phyloP scores from a whole-genome alignment of 35 echinoderm and acorn worm species.

The Diadema setosum region DNA sequence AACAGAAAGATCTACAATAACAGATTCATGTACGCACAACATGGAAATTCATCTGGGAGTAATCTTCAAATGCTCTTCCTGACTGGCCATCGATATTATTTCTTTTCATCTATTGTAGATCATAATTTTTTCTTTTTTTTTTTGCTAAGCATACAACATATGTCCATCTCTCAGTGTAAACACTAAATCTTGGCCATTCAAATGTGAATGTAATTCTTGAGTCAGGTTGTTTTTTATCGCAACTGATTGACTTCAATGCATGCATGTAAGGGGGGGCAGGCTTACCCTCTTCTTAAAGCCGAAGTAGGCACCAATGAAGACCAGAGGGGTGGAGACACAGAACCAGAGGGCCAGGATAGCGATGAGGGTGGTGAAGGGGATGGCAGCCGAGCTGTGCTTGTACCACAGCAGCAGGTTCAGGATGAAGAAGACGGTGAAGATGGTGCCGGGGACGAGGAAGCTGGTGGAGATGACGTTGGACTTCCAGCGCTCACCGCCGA shows the following conservation, averaged over 20 bases:
- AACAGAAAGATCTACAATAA: not conserved
- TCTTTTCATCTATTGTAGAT: too few species aligned
- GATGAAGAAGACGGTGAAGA: slow-evolving; percentile 83
- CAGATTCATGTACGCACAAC: too few species aligned
- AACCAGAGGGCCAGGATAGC: slow-evolving; percentile 96
- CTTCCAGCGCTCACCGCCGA: slow-evolving; percentile 98
- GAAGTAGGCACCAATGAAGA: slow-evolving; percentile 96
- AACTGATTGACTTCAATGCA: too few species aligned
- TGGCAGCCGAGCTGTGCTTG: slow-evolving; percentile 97
- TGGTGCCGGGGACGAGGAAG: slow-evolving; percentile 86
- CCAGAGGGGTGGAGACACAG: slow-evolving; percentile 82
- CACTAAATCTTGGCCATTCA: too few species aligned
- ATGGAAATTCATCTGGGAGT: too few species aligned
- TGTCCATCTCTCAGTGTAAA: not conserved
- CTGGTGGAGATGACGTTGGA: slow-evolving; percentile 86
- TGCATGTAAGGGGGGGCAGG: not conserved
- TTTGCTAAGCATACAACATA: too few species aligned
- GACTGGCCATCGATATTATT: too few species aligned
- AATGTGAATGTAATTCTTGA: too few species aligned
- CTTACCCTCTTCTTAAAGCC: slow-evolving; percentile 98
- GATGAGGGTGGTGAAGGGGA: slow-evolving; percentile 87
- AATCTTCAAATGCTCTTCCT: too few species aligned
- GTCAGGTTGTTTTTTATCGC: too few species aligned
- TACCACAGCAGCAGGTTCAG: slow-evolving; percentile 92
- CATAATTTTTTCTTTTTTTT: too few species aligned